Base-by-base conservation (phyloP, 2,113 vertebrate genomes). In the Opisthocomus hoazin region DNA sequence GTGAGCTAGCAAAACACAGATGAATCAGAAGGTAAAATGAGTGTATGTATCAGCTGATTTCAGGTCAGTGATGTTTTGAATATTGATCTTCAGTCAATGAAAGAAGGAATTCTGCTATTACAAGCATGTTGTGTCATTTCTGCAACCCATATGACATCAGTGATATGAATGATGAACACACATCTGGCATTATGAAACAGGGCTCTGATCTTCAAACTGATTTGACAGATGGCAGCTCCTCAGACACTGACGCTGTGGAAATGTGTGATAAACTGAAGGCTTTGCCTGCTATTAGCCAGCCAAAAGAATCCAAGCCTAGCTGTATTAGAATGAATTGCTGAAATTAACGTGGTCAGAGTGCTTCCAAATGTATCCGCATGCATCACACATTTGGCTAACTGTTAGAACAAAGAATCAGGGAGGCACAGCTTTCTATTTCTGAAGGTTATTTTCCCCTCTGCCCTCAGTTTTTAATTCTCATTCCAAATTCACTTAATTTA, bases 241-340 rank as follows among this genome's bases (percentile, higher is more conserved):
- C 93, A 77, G 66, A 92, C 43, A 41, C 32, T 53, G 87, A 65
- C 1, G 26, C 75, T 89, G 54, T 64, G 79, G 24, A 86, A 94
- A 61, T 66, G 32, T 86, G 74, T 70, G 93, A 87, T 84, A 91
- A 95, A 87, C 69, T 63, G 64, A 93, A 92, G 48, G 77, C 36
- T 87, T 77, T 89, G 74, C 89, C 85, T 94, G 57, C 34, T 64
- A 86, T 87, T 78, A 94, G 15, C 66, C 61, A 94, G 65, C 16
- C 54, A 89, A 64, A 88, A 54, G 66, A 75, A 36, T 23, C 51
- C 69, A 69, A 71, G 37, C 71, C 64, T 70, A 54, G 87, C 30
- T 57, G 73, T 61, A 85, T 80, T 77, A 93, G 79, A 94, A 88
- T 61, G 90, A 95, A 86, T 34, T 65, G 77, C 80, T 90, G 94